phyloP scores from a whole-genome alignment of 2,113 vertebrate genomes.

The Ondatra zibethicus region DNA sequence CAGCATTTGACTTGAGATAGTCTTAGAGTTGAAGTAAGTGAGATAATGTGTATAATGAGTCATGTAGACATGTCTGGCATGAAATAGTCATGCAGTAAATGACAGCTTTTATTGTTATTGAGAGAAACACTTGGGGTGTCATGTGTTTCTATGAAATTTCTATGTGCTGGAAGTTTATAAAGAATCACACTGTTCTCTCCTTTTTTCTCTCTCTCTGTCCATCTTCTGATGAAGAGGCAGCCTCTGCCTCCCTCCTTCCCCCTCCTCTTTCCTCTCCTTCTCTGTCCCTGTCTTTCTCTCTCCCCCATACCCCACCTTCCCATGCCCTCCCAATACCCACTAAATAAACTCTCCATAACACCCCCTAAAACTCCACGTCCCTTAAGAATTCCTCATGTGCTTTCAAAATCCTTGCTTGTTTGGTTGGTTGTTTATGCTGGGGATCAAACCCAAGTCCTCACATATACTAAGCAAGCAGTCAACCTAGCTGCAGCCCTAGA shows the following conservation, averaged over 20 bases:
- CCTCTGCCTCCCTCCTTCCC: too few relatives aligned
- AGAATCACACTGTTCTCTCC: not conserved
- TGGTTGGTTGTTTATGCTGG: not conserved
- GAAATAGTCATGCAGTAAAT: conserved; percentile 47
- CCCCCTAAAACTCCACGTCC: not conserved
- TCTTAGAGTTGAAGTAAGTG: conserved; percentile 30
- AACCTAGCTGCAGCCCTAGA: not conserved
- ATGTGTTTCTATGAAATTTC: conserved; percentile 8
- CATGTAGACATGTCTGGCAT: not conserved
- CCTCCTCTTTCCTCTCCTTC: too few relatives aligned
- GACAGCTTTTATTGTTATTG: conserved; percentile 6
- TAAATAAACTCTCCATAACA: too few relatives aligned
- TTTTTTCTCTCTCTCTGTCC: too few relatives aligned
- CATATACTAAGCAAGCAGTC: not conserved
- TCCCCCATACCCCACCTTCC: too few relatives aligned
- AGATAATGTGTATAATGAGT: conserved; percentile 40
- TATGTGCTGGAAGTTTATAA: not conserved
- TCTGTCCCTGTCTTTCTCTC: too few relatives aligned
- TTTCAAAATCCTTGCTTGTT: conserved; percentile 45
- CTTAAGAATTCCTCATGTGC: not conserved
- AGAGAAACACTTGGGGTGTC: conserved; percentile 32
- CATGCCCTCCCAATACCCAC: too few relatives aligned
- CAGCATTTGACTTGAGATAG: conserved; percentile 18
- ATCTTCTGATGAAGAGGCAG: too few relatives aligned
- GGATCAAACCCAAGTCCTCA: not conserved